phyloP scores from a whole-genome alignment of 2,888 invertebrate genomes.

The Tachina lurida region DNA sequence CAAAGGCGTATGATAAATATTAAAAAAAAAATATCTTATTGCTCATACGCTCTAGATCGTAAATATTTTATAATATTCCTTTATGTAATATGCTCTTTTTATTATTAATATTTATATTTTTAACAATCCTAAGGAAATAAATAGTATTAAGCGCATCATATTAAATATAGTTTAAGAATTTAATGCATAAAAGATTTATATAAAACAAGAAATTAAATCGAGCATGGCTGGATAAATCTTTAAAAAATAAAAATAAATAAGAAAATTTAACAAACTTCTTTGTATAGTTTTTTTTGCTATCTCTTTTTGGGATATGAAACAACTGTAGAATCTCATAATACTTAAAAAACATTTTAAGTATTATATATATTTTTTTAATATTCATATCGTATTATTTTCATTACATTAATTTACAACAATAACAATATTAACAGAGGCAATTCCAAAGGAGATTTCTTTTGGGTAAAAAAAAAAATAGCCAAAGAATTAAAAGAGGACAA shows the following conservation, averaged over 20 bases:
- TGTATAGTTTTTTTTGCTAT: neutral
- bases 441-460: neutral
- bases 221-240: constrained; percentile 14
- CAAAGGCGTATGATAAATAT: too few relatives aligned
- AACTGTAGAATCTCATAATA: constrained; percentile 37
- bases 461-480: constrained; percentile 27
- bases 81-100: neutral
- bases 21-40: neutral
- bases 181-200: neutral
- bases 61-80: neutral
- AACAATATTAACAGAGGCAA: constrained; percentile 15
- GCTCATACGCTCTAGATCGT: neutral
- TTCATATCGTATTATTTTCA: constrained; percentile 58
- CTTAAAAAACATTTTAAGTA: constrained; percentile 5
- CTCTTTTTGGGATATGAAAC: neutral
- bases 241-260: neutral
- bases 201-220: constrained; percentile 23
- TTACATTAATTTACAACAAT: constrained; percentile 62
- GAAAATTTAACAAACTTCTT: constrained; percentile 15
- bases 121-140: neutral
- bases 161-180: constrained; percentile 10
- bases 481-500: constrained; percentile 24
- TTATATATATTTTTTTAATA: neutral
- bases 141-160: neutral
- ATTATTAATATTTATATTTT: neutral